Percentiles rank a stretch among this genome's conserved stretches.
Evolutionary conservation across 2,113 vertebrate species (phyloP).

Genomic region (Hucho hucho): DNA sequence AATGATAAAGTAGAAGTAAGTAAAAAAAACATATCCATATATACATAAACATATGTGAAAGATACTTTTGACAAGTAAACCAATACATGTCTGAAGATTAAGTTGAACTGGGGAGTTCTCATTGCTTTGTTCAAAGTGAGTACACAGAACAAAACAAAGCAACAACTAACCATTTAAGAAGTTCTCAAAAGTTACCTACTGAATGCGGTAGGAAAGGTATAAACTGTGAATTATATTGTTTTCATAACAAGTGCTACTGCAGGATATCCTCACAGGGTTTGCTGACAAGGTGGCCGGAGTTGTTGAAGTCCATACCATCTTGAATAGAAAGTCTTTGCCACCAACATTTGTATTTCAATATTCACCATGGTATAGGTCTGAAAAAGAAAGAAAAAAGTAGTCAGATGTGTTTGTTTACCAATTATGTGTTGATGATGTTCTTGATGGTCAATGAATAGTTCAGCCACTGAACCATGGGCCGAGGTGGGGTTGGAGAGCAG

Average conservation of each 20-base stretch:
- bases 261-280: neutral
- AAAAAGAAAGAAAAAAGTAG: conserved; percentile 20
- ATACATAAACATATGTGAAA: conserved; percentile 25
- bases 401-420: neutral
- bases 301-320: conserved; percentile 1
- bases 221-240: conserved; percentile 14
- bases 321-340: neutral
- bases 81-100: conserved; percentile 8
- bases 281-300: neutral
- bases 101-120: neutral
- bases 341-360: conserved; percentile 36
- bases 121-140: neutral
- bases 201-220: conserved; percentile 1
- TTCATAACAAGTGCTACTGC: conserved; percentile 3
- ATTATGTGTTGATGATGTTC: neutral
- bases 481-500: neutral
- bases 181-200: neutral
- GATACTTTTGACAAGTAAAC: neutral
- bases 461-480: neutral
- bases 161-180: neutral
- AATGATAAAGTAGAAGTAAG: conserved; percentile 24
- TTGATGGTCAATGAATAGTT: neutral
- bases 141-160: neutral
- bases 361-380: conserved; percentile 46
- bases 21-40: conserved; percentile 34